phyloP scores from a whole-genome alignment of 2,113 vertebrate genomes.

The Nibea albiflora region DNA sequence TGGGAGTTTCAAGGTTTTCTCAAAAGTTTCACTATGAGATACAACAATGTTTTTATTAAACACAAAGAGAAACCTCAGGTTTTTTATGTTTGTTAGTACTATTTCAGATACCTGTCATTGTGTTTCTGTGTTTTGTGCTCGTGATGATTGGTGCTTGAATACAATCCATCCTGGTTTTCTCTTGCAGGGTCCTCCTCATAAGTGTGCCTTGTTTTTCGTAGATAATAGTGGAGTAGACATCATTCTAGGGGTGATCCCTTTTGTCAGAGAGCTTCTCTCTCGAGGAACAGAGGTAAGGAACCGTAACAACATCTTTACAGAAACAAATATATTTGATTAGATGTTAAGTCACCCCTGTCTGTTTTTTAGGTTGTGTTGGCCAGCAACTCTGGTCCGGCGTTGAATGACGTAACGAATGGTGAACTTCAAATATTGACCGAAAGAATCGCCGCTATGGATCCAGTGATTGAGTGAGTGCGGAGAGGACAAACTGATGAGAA shows the following conservation, averaged over 20 bases:
- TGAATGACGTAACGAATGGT: conserved; percentile 95
- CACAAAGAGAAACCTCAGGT: neutral
- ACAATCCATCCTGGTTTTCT: conserved; percentile 84
- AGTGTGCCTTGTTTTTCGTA: conserved; percentile 99
- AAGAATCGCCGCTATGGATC: conserved; percentile 92
- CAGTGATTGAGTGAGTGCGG: conserved; percentile 86
- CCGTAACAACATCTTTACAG: neutral
- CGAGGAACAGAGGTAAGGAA: conserved; percentile 95
- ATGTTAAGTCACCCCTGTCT: neutral
- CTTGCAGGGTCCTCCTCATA: conserved; percentile 98
- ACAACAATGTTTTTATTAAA: neutral
- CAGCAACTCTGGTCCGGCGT: conserved; percentile 95
- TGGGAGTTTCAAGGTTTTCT: neutral
- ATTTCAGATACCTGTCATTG: neutral
- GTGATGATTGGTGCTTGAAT: conserved; percentile 74
- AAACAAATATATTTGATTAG: neutral
- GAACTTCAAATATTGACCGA: conserved; percentile 93
- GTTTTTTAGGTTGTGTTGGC: conserved; percentile 91
- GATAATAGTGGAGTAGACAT: conserved; percentile 99
- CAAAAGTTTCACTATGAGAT: too few species aligned
- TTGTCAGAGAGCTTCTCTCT: conserved; percentile 97
- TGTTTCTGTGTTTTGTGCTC: conserved; percentile 37
- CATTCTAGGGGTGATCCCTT: conserved; percentile 99
- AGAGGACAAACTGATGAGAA: neutral
- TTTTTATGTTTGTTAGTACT: neutral